Base-by-base conservation (phyloP, 2,113 vertebrate genomes). In the Uria lomvia region DNA sequence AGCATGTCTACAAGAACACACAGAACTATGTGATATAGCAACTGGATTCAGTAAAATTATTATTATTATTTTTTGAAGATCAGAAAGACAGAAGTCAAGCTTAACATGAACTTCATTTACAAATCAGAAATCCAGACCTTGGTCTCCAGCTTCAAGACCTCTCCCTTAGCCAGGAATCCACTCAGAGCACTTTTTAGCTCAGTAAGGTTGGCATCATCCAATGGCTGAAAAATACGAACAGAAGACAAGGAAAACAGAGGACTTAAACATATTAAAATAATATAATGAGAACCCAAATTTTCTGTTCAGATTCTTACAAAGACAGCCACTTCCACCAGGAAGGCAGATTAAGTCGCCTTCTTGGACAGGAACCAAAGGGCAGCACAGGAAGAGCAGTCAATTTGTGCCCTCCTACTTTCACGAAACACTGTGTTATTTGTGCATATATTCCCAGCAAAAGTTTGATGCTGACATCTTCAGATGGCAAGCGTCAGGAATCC, bases 111-210 rank as follows among this genome's bases (percentile, higher is more conserved):
- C 12, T 20, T 62, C 27, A 16, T 74, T 43, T 66, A 12, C 12
- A 74, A 86, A 21, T 59, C 6, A 80, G 52, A 80, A 88, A 52
- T 36, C 56, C 97, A 43, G 97, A 99, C 99, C 99, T 99, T 99
- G 62, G 98, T 98, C 90, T 99, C 98, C 96, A 99, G 95, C 94
- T 99, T 99, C 97, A 99, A 96, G 11, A 98, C 92, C 81, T 99
- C 99, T 92, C 98, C 98, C 96, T 99, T 99, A 81, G 98, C 90
- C 62, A 99, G 97, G 96, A 99, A 99, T 55, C 98, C 98, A 50
- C 97, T 98, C 59, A 99, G 98, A 43, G 97, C 98, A 4, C 98
- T 97, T 94, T 98, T 99, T 66, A 99, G 96, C 19, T 99, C 99
- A n/a, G 98, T 88, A 29, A 99, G 98, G 92, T 4, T 98, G 55